Percentiles rank a stretch among this genome's conserved stretches.
Conservation (phyloP, 2,113 vertebrate genomes). For the Panthera tigris region DNA sequence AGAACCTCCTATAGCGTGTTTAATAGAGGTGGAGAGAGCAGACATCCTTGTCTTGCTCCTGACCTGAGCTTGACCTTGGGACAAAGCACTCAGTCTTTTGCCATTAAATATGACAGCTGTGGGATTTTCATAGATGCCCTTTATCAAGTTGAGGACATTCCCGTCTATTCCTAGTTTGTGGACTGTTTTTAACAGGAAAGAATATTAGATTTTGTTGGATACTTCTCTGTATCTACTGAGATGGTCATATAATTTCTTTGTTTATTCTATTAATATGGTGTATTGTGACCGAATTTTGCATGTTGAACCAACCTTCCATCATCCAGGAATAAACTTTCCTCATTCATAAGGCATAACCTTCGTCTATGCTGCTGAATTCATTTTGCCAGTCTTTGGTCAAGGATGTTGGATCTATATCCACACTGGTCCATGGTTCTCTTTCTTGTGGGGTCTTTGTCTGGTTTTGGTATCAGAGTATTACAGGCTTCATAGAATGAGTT, state of each 20-base stretch:
- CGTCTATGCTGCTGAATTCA: neutral
- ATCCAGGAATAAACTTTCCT: neutral
- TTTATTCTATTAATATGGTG: neutral
- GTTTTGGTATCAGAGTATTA: neutral
- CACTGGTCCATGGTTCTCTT: neutral
- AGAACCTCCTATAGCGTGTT: neutral
- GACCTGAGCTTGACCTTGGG: neutral
- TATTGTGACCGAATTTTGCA: neutral
- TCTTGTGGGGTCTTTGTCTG: neutral
- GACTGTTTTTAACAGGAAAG: neutral
- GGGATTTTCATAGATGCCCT: neutral
- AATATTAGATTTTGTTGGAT: neutral
- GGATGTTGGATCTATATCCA: neutral
- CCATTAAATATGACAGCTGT: neutral
- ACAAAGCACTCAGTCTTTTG: neutral
- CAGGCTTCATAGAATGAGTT: neutral
- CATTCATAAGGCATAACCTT: too few species aligned
- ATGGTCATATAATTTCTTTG: neutral
- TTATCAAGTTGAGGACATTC: neutral
- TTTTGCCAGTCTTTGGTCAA: neutral
- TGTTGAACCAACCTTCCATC: neutral
- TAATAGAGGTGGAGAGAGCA: neutral
- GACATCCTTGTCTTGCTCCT: neutral
- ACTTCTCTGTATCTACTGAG: neutral
- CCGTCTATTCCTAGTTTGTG: neutral